Conservation (phyloP, 2,888 invertebrate species). For the Bibio marci region DNA sequence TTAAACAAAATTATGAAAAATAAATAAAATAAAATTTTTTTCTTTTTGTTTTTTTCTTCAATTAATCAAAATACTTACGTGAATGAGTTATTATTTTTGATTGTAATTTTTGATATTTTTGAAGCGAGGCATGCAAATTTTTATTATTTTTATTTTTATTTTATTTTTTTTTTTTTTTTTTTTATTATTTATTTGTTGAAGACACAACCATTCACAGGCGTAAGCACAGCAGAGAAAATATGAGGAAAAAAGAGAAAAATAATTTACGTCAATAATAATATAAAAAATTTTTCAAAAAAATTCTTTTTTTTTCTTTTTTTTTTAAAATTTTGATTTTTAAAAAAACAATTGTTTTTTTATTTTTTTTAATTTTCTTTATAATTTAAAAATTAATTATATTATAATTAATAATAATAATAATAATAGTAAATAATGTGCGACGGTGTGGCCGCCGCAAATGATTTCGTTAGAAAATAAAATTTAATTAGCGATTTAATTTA, state of each 20-base stretch:
- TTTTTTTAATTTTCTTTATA: not conserved
- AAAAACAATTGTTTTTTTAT: not conserved
- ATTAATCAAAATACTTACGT: slow-evolving; percentile 55
- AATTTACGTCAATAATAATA: slow-evolving; percentile 32
- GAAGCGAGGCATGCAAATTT: slow-evolving; percentile 11
- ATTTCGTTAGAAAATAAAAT: no score
- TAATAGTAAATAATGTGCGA: no score
- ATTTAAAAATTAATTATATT: not conserved
- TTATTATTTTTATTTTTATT: slow-evolving; percentile 4
- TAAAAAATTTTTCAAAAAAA: slow-evolving; percentile 4
- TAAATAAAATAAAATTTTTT: not conserved
- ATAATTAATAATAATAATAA: not conserved
- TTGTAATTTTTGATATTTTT: slow-evolving; percentile 32
- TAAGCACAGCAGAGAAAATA: slow-evolving; percentile 70
- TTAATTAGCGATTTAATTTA: no score
- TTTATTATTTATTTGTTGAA: slow-evolving; percentile 34
- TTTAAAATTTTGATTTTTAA: not conserved
- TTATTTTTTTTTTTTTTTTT: slow-evolving; percentile 3
- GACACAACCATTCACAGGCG: slow-evolving; percentile 68
- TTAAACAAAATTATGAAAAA: not conserved
- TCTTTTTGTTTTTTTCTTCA: slow-evolving; percentile 2
- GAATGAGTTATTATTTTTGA: slow-evolving; percentile 46
- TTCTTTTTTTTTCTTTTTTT: slow-evolving; percentile 4
- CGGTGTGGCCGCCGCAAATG: no score
- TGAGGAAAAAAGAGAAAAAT: slow-evolving; percentile 52